Conservation (phyloP, 2,888 invertebrate genomes). For the Platycheirus albimanus region DNA sequence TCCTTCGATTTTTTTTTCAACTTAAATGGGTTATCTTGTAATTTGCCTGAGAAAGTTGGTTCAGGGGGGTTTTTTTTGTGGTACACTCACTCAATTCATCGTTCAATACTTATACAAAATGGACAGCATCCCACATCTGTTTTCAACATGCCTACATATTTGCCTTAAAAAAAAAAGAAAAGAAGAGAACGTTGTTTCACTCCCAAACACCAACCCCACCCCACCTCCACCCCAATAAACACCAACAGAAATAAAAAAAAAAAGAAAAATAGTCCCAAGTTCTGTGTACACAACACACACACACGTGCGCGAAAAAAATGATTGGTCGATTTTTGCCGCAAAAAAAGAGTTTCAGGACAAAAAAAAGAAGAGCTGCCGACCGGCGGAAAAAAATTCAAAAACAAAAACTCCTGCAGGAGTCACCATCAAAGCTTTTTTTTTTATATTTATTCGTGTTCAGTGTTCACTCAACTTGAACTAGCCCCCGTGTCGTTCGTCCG, state of each 20-base stretch:
- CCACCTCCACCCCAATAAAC: neutral
- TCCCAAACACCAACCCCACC: too few relatives aligned
- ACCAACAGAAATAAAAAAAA: conserved; percentile 33
- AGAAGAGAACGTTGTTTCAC: conserved; percentile 31
- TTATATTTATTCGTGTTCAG: conserved; percentile 66
- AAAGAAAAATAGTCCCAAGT: conserved; percentile 28
- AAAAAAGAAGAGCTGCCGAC: neutral
- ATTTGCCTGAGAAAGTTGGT: conserved; percentile 9
- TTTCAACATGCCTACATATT: neutral
- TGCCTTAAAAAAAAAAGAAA: neutral
- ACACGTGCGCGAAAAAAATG: conserved; percentile 30
- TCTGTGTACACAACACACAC: conserved; percentile 9
- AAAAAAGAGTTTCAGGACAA: conserved; percentile 3
- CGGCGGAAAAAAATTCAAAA: conserved; percentile 33
- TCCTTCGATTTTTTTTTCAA: conserved; percentile 22
- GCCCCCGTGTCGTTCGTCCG: conserved; percentile 29
- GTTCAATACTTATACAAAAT: conserved; percentile 31
- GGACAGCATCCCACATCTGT: conserved; percentile 30
- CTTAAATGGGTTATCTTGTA: conserved; percentile 52
- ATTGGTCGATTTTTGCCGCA: conserved; percentile 58
- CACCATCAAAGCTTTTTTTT: conserved; percentile 26
- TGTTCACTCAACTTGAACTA: conserved; percentile 72
- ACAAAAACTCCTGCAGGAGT: conserved; percentile 62
- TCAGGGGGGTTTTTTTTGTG: neutral
- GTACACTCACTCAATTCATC: conserved; percentile 13